phyloP scores from a whole-genome alignment of 2,113 vertebrate species.

The Thymallus thymallus region DNA sequence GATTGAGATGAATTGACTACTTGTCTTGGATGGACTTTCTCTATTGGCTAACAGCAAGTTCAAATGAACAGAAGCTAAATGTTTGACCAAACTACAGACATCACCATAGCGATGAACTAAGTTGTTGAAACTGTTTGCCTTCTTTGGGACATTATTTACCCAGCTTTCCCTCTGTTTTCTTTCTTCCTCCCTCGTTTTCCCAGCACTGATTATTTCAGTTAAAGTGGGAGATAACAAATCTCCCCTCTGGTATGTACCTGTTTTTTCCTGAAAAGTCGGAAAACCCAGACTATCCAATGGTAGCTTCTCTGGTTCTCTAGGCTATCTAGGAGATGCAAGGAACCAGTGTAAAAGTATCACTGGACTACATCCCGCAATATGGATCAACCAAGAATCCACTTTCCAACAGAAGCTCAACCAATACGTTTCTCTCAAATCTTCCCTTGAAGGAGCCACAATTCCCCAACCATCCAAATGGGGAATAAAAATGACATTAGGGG shows the following conservation, averaged over 20 bases:
- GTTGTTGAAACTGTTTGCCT: background rate
- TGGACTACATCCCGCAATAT: too few species aligned
- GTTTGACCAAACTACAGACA: background rate
- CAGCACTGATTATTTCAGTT: background rate
- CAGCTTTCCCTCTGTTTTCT: background rate
- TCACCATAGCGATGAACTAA: background rate
- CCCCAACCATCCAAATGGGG: background rate
- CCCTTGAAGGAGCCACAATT: background rate
- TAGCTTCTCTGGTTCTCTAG: too few species aligned
- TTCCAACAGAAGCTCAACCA: background rate
- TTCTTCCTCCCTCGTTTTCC: background rate
- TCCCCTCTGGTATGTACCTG: constrained; percentile 19
- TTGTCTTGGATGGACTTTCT: too few species aligned
- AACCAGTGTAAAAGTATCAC: too few species aligned
- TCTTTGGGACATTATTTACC: background rate
- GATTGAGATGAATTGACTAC: background rate
- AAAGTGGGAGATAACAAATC: constrained; percentile 6
- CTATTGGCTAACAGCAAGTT: too few species aligned
- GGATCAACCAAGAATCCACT: background rate
- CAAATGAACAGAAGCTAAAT: background rate
- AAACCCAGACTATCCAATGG: background rate
- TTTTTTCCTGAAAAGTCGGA: constrained; percentile 21
- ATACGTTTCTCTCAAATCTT: background rate
- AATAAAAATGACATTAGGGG: background rate
- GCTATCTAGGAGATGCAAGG: too few species aligned